Evolutionary conservation across 1,140 invertebrate species (phyloP).

Genomic region (Sesamia nonagrioides): DNA sequence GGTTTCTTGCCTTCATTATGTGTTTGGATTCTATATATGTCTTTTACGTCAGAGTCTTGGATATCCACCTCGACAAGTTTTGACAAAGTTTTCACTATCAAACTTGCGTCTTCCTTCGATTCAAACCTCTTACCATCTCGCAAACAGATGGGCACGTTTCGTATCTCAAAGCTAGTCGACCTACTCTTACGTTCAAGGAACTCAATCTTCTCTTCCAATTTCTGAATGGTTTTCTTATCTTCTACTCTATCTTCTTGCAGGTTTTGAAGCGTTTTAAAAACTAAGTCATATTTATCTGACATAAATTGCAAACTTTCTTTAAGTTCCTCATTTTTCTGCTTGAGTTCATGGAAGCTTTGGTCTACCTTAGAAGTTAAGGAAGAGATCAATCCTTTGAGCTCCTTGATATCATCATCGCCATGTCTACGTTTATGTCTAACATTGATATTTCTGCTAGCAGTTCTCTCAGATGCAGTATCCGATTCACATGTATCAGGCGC

Average conservation of each 20-base stretch:
- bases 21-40: not conserved
- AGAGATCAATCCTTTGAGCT: not conserved
- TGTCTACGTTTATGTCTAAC: slow-evolving; percentile 1
- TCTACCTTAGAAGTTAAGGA: not conserved
- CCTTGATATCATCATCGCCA: not conserved
- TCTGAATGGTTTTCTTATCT: slow-evolving; percentile 13
- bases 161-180: too few relatives aligned
- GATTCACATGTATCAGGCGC: not conserved
- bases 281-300: slow-evolving; percentile 17
- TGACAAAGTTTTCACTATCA: not conserved
- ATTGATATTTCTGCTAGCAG: not conserved
- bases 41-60: not conserved
- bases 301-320: slow-evolving; percentile 18
- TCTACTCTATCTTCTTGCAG: slow-evolving; percentile 16
- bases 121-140: not conserved
- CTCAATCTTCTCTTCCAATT: too few relatives aligned
- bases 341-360: slow-evolving; percentile 15
- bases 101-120: not conserved
- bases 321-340: slow-evolving; percentile 10
- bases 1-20: too few relatives aligned
- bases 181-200: too few relatives aligned
- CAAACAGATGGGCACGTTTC: not conserved
- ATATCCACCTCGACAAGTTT: not conserved
- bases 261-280: not conserved
- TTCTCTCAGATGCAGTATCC: slow-evolving; percentile 3